phyloP scores from a whole-genome alignment of 2,113 vertebrate genomes.

The Spea bombifrons region DNA sequence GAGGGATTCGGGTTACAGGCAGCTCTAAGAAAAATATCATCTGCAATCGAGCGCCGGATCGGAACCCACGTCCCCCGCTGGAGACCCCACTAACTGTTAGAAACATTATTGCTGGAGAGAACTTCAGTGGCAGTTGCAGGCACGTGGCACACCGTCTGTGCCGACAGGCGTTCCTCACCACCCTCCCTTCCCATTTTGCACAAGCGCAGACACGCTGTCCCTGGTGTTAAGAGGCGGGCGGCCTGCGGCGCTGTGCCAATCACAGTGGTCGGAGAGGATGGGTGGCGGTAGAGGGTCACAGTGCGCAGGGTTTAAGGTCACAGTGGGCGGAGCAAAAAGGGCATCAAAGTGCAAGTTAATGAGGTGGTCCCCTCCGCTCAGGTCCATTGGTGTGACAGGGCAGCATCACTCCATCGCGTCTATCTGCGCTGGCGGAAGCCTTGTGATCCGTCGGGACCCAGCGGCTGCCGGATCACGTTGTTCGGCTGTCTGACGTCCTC shows the following conservation, averaged over 20 bases:
- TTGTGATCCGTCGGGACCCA: conserved; percentile 87
- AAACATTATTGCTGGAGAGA: conserved; percentile 68
- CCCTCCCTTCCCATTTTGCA: conserved; percentile 48
- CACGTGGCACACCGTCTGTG: conserved; percentile 47
- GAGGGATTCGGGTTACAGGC: conserved; percentile 57
- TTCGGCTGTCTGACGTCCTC: conserved; percentile 85
- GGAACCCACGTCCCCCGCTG: conserved; percentile 54
- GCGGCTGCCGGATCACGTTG: conserved; percentile 84
- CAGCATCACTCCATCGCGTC: conserved; percentile 55
- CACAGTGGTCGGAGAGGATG: conserved; percentile 65
- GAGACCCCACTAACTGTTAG: conserved; percentile 49
- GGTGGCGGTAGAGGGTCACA: conserved; percentile 65
- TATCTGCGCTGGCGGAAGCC: conserved; percentile 97
- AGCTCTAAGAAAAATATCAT: conserved; percentile 15
- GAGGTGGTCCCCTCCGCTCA: conserved; percentile 64
- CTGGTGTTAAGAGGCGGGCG: conserved; percentile 54
- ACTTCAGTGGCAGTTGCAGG: conserved; percentile 55
- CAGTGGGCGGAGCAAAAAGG: conserved; percentile 80
- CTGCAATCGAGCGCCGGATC: conserved; percentile 22
- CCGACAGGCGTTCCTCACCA: conserved; percentile 43
- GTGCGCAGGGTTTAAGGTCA: conserved; percentile 80
- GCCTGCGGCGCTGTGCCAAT: conserved; percentile 58
- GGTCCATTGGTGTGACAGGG: conserved; percentile 64
- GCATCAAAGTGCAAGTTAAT: conserved; percentile 74
- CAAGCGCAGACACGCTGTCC: conserved; percentile 4